Conservation (phyloP, 2,888 invertebrate genomes). For the Anarsia innoxiella region DNA sequence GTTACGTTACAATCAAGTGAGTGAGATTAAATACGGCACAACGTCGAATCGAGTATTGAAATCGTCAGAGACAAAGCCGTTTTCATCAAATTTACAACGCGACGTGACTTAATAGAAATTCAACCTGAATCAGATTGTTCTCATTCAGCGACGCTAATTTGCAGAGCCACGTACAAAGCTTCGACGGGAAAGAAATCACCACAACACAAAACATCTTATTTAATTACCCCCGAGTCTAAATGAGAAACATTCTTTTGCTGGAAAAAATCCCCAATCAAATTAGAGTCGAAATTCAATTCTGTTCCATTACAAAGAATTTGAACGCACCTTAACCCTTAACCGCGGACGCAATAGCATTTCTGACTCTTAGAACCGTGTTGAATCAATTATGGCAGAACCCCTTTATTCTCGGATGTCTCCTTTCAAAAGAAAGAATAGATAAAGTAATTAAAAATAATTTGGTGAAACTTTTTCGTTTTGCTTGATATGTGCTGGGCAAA, state of each 20-base stretch:
- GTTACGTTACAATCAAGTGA: no score
- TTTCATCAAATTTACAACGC: no score
- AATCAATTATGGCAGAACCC: slow-evolving; percentile 48
- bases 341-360: slow-evolving; percentile 24
- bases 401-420: slow-evolving; percentile 35
- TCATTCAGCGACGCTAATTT: neutral
- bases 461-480: no score
- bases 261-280: slow-evolving; percentile 28
- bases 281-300: slow-evolving; percentile 37
- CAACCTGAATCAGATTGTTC: no score
- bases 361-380: slow-evolving; percentile 42
- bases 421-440: slow-evolving; percentile 26
- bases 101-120: no score
- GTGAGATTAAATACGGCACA: no score
- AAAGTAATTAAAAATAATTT: slow-evolving; percentile 21
- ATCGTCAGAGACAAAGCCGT: no score
- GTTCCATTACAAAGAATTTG: slow-evolving; percentile 35
- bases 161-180: neutral
- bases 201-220: slow-evolving; percentile 13
- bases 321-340: slow-evolving; percentile 35
- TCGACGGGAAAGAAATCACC: slow-evolving; percentile 1
- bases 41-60: no score
- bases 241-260: slow-evolving; percentile 19
- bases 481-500: no score
- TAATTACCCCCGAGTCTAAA: slow-evolving; percentile 20